A percentile compares a stretch with the other conserved stretches of the same genome.
Evolutionary conservation across 1,140 invertebrate species (phyloP).

Genomic region (Neoseiulus cucumeris): DNA sequence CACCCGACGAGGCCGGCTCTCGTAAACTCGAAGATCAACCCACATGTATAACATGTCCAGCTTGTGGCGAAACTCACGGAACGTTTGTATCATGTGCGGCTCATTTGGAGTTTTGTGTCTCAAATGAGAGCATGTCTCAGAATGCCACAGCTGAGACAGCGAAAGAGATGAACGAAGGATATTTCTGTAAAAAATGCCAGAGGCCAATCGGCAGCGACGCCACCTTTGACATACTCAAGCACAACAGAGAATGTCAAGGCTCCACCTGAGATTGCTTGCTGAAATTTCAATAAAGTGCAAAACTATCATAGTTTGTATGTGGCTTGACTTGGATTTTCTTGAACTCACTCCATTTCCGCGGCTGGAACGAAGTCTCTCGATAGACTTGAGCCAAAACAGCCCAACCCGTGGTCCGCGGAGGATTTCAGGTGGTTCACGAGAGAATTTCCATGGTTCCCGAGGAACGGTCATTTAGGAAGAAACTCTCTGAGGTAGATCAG

Average conservation of each 20-base stretch:
- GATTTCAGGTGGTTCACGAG: too few species aligned
- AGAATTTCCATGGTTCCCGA: too few species aligned
- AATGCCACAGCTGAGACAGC: neutral
- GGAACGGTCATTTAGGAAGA: too few species aligned
- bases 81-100: neutral
- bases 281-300: too few species aligned
- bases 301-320: neutral
- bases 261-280: too few species aligned
- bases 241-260: neutral
- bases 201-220: neutral
- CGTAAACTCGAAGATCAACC: neutral
- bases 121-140: neutral
- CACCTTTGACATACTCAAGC: neutral
- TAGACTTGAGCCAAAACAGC: too few species aligned
- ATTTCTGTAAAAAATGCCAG: neutral
- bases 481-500: too few species aligned
- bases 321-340: neutral
- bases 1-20: neutral
- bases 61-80: neutral
- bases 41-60: neutral
- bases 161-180: neutral
- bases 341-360: too few species aligned
- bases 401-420: too few species aligned
- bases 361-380: too few species aligned
- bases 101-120: neutral